A percentile compares a stretch with the other conserved stretches of the same genome.
phyloP scores from a whole-genome alignment of 2,113 vertebrate species.

The Lathamus discolor region DNA sequence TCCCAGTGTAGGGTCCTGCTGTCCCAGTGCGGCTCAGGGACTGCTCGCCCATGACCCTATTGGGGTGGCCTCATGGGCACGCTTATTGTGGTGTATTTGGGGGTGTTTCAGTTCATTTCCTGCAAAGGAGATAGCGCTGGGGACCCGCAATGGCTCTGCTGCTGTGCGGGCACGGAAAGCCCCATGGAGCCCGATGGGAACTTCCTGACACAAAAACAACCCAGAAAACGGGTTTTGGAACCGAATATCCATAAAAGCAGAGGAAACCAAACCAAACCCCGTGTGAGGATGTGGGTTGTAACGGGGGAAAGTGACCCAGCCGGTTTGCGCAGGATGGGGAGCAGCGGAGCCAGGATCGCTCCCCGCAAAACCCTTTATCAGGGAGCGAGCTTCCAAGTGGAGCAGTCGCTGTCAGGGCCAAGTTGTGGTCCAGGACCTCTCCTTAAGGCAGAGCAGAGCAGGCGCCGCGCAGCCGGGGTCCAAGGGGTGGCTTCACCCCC shows the following conservation, averaged over 20 bases:
- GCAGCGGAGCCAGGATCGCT: background rate
- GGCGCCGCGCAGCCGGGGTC: accelerated
- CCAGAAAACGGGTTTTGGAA: background rate
- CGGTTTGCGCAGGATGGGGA: background rate
- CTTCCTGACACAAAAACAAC: background rate
- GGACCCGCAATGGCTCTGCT: background rate
- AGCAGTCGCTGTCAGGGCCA: accelerated
- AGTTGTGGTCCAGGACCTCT: background rate
- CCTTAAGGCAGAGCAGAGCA: background rate
- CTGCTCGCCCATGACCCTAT: accelerated
- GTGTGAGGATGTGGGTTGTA: background rate
- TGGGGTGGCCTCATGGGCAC: background rate
- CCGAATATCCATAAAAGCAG: background rate
- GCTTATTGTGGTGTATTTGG: accelerated
- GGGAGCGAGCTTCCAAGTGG: background rate
- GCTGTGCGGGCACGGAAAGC: background rate
- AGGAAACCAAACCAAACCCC: background rate
- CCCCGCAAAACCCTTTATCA: accelerated
- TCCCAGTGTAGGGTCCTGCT: background rate
- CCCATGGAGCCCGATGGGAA: background rate
- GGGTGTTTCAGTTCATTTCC: background rate
- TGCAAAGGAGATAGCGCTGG: background rate
- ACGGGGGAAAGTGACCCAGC: background rate
- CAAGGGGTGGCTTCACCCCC: background rate
- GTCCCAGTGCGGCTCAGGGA: accelerated